Conservation (phyloP, 2,113 vertebrate species). For the Caranx ignobilis region DNA sequence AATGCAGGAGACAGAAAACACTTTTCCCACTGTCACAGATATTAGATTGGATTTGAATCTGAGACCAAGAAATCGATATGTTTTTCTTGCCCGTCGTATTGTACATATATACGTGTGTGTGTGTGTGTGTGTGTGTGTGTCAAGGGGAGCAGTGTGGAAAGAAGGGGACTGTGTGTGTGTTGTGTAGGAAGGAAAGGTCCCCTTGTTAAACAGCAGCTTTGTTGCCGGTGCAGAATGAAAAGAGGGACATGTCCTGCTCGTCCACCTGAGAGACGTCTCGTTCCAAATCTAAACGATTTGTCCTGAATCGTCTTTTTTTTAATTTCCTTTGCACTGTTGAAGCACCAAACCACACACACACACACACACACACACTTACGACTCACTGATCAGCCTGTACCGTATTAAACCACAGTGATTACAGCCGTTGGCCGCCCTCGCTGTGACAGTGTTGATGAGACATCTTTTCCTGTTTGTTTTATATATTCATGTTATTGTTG, state of each 20-base stretch:
- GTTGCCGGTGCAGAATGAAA: not conserved
- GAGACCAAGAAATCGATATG: constrained; percentile 48
- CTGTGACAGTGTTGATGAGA: too few species aligned
- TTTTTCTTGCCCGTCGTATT: constrained; percentile 44
- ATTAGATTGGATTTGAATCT: constrained; percentile 58
- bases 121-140: constrained; percentile 12
- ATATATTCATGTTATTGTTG: too few species aligned
- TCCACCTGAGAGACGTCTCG: not conserved
- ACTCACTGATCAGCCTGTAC: too few species aligned
- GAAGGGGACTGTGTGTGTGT: constrained; percentile 21
- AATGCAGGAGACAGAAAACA: constrained; percentile 38
- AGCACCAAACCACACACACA: not conserved
- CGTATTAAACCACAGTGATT: too few species aligned
- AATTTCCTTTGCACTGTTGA: not conserved
- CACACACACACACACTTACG: too few species aligned
- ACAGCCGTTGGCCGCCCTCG: too few species aligned
- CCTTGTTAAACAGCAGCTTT: constrained; percentile 36
- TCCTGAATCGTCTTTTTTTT: not conserved
- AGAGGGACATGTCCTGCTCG: not conserved
- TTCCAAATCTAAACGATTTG: not conserved
- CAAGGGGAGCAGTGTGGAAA: not conserved
- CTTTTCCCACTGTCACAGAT: constrained; percentile 61
- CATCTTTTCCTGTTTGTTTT: too few species aligned
- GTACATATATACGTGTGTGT: not conserved
- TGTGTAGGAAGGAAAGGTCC: constrained; percentile 27